Evolutionary conservation across 2,113 vertebrate genomes (phyloP).

Genomic region (Taurulus bubalis): DNA sequence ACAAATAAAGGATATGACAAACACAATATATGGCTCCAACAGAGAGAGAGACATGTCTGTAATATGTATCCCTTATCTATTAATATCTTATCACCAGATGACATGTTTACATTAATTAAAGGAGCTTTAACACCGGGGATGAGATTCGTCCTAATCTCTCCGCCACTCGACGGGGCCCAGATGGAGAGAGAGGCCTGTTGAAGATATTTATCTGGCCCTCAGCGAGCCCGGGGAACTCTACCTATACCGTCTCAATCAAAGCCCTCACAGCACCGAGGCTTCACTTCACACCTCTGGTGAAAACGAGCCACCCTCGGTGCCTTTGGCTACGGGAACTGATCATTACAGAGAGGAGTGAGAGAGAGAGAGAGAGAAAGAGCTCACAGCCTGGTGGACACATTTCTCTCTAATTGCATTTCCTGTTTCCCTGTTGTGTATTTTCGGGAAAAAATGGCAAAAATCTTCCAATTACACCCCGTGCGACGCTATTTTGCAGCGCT

Average conservation of each 20-base stretch:
- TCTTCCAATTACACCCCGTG: constrained; percentile 59
- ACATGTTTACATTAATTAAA: constrained; percentile 66
- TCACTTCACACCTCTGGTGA: constrained; percentile 69
- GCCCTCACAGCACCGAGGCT: constrained; percentile 33
- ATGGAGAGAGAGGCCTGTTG: constrained; percentile 35
- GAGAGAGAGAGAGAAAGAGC: constrained; percentile 30
- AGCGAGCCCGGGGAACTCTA: not conserved
- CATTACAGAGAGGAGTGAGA: constrained; percentile 54
- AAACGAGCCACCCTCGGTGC: constrained; percentile 51
- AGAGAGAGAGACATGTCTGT: too few species aligned
- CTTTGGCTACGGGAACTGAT: constrained; percentile 62
- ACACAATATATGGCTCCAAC: too few species aligned
- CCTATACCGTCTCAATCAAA: constrained; percentile 11
- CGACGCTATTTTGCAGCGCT: constrained; percentile 6
- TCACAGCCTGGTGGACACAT: constrained; percentile 68
- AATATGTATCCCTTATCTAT: constrained; percentile 27
- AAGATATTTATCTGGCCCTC: constrained; percentile 48
- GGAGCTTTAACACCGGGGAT: constrained; percentile 44
- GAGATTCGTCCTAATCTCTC: constrained; percentile 19
- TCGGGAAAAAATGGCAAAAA: constrained; percentile 55
- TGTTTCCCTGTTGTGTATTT: constrained; percentile 64
- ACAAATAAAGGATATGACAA: too few species aligned
- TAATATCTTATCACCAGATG: constrained; percentile 60
- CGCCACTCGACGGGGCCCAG: constrained; percentile 35
- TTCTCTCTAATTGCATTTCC: constrained; percentile 73